These are phyloP conservation scores for Cuculus canorus DNA, from an alignment of 2,797 vertebrate species.

Conservation along the genomic window DNA sequence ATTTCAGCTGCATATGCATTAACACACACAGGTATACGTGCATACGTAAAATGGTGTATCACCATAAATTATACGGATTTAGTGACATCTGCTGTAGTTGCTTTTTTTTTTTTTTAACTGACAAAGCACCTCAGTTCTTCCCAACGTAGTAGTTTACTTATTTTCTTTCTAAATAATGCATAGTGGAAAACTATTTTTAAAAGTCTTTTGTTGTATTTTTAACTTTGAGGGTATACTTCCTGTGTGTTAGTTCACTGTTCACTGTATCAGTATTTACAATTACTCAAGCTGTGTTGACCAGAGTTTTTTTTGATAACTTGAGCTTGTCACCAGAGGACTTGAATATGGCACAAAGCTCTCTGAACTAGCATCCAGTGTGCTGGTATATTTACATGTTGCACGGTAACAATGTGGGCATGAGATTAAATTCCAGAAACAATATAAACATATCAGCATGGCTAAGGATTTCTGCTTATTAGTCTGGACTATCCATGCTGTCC, in stretches of 20 bases:
- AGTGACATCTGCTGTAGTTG: background rate
- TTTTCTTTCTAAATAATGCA: background rate
- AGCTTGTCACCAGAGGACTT: background rate
- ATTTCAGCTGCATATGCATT: background rate
- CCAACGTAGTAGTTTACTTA: background rate
- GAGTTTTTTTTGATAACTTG: background rate
- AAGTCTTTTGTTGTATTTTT: background rate
- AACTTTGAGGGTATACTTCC: background rate
- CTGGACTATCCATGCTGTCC: background rate
- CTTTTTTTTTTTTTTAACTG: background rate
- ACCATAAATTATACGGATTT: background rate
- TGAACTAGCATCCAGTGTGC: background rate
- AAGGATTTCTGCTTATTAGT: background rate
- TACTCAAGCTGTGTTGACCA: background rate
- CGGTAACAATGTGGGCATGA: background rate
- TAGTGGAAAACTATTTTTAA: background rate
- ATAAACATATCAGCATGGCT: fast-evolving
- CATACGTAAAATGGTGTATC: background rate
- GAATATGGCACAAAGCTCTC: background rate
- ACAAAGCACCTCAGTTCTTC: background rate
- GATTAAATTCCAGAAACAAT: background rate
- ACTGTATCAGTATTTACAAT: background rate
- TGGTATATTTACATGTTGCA: background rate
- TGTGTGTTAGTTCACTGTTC: background rate
- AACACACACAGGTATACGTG: background rate